A percentile compares a stretch with the other conserved stretches of the same genome.
phyloP scores from a whole-genome alignment of 2,113 vertebrate species.

The Isichthys henryi region DNA sequence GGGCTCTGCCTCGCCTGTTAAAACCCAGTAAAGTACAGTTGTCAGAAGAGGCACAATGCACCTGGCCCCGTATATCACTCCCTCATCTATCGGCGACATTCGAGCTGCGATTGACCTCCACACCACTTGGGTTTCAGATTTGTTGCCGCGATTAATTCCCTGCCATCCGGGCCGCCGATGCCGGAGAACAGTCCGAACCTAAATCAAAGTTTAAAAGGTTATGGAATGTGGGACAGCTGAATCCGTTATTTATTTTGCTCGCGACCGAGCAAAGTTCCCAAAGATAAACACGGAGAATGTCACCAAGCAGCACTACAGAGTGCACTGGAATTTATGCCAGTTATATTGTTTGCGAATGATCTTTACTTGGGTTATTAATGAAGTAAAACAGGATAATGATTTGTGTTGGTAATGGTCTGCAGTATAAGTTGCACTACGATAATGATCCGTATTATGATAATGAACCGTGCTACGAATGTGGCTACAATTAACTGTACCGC shows the following conservation, averaged over 20 bases:
- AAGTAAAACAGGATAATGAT: background rate
- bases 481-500: background rate
- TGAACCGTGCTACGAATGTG: background rate
- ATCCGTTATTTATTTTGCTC: background rate
- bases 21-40: slow-evolving; percentile 16
- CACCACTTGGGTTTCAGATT: background rate
- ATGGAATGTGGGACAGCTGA: background rate
- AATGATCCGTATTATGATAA: background rate
- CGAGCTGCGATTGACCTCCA: slow-evolving; percentile 12
- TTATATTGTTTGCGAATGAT: background rate
- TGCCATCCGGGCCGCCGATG: background rate
- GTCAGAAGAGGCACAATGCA: slow-evolving; percentile 1
- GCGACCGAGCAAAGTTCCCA: background rate
- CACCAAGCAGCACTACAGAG: background rate
- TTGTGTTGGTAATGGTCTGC: background rate
- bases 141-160: slow-evolving; percentile 14
- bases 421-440: background rate
- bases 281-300: background rate
- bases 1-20: slow-evolving; percentile 17
- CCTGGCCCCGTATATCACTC: slow-evolving; percentile 27
- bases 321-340: background rate
- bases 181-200: background rate
- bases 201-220: background rate
- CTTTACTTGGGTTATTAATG: background rate
- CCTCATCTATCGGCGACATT: slow-evolving; percentile 16